Evolutionary conservation across 2,113 vertebrate genomes (phyloP).

Genomic region (Passerina amoena): DNA sequence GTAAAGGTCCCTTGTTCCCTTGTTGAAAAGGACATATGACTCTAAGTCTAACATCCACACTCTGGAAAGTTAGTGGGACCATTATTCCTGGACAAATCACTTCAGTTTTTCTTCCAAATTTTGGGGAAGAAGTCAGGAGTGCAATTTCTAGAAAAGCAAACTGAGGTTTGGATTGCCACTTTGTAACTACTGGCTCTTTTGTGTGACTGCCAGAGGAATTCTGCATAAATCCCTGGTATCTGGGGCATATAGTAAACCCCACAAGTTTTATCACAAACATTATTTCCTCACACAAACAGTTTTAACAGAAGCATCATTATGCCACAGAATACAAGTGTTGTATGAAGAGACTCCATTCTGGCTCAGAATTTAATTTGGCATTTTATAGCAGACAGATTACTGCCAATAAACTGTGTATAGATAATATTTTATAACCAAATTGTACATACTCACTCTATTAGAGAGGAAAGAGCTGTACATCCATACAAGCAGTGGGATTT

Average conservation of each 20-base stretch:
- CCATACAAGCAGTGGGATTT: background rate
- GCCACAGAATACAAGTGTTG: slow-evolving; percentile 6
- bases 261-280: background rate
- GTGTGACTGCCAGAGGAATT: slow-evolving; percentile 12
- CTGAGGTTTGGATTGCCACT: slow-evolving; percentile 1
- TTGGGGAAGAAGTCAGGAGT: background rate
- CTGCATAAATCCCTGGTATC: background rate
- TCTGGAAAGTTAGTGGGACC: background rate
- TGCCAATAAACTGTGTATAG: background rate
- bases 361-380: background rate
- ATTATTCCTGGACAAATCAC: background rate
- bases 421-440: background rate
- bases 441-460: background rate
- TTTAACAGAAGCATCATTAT: slow-evolving; percentile 28
- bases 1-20: background rate
- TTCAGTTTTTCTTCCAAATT: slow-evolving; percentile 11
- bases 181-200: background rate
- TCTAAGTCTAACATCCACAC: background rate
- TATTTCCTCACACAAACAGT: background rate
- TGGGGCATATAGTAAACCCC: background rate
- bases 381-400: background rate
- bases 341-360: background rate
- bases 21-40: background rate
- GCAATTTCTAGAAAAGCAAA: slow-evolving; percentile 46
- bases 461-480: background rate